These are phyloP conservation scores for Ferrisia virgata DNA, from an alignment of 2,888 invertebrate species.

Conservation along the genomic window DNA sequence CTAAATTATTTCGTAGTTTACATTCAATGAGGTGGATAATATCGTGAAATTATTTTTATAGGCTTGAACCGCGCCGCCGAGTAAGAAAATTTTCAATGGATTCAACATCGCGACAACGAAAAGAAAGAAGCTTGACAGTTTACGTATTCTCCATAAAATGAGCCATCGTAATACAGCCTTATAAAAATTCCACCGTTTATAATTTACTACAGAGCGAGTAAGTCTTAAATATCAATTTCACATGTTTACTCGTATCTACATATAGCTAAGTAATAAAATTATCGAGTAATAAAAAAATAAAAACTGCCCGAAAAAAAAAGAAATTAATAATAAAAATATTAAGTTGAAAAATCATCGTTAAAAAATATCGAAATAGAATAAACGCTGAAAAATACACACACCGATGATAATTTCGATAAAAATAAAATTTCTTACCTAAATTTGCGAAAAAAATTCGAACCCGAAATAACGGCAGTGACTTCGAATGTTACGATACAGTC, in stretches of 20 bases:
- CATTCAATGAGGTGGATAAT: background rate
- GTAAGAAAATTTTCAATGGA: background rate
- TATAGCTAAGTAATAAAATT: too few species aligned
- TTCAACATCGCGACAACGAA: background rate
- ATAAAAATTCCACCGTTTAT: background rate
- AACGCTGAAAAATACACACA: background rate
- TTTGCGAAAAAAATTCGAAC: conserved; percentile 17
- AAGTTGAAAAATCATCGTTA: background rate
- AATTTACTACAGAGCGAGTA: background rate
- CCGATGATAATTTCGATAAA: background rate
- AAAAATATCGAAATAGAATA: background rate
- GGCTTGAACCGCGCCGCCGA: background rate
- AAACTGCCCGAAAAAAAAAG: background rate
- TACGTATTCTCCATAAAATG: background rate
- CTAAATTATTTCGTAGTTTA: background rate
- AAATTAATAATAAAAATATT: background rate
- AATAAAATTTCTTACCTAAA: background rate
- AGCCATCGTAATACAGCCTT: background rate
- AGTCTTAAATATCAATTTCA: too few species aligned
- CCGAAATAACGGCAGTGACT: background rate
- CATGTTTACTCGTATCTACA: too few species aligned
- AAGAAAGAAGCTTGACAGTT: background rate
- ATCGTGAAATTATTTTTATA: background rate
- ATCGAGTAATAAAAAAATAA: background rate
- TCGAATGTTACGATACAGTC: conserved; percentile 28